These are phyloP conservation scores for Delichon dasypus DNA, from an alignment of 2,797 vertebrate species.

Conservation along the genomic window DNA sequence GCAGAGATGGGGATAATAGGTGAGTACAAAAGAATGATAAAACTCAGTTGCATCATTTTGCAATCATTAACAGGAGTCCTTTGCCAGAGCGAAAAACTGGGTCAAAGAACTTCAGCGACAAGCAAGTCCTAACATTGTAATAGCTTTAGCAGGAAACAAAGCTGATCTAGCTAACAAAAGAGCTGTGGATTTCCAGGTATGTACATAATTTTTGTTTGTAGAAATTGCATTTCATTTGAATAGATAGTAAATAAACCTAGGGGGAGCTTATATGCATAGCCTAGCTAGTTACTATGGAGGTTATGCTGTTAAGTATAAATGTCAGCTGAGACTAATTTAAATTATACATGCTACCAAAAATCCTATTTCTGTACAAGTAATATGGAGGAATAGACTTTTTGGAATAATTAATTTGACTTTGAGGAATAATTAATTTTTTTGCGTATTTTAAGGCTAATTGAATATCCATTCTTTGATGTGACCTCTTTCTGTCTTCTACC, in stretches of 20 bases:
- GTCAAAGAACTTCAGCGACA: conserved; percentile 99
- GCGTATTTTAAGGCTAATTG: not conserved
- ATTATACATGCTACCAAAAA: not conserved
- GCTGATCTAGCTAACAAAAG: conserved; percentile 96
- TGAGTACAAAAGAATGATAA: conserved; percentile 13
- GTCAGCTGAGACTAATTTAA: not conserved
- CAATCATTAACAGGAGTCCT: conserved; percentile 88
- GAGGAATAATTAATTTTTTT: not conserved
- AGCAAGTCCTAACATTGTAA: conserved; percentile 99
- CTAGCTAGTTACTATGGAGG: not conserved
- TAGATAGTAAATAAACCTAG: not conserved
- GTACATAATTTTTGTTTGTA: conserved; percentile 36
- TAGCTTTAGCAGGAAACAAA: conserved; percentile 99
- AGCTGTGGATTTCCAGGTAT: conserved; percentile 97
- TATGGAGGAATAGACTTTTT: not conserved
- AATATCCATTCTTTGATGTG: not conserved
- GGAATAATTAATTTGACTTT: not conserved
- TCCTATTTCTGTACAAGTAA: not conserved
- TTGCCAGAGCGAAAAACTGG: conserved; percentile 99
- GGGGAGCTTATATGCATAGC: not conserved
- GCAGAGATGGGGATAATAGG: not conserved
- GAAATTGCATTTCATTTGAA: not conserved
- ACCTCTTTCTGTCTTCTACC: not conserved
- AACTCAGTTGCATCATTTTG: conserved; percentile 66
- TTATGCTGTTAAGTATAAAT: not conserved